Percentiles rank a stretch among this genome's conserved stretches.
phyloP scores from a whole-genome alignment of 37 sponge, comb jelly and placozoan genomes.

The Axinella damicornis region DNA sequence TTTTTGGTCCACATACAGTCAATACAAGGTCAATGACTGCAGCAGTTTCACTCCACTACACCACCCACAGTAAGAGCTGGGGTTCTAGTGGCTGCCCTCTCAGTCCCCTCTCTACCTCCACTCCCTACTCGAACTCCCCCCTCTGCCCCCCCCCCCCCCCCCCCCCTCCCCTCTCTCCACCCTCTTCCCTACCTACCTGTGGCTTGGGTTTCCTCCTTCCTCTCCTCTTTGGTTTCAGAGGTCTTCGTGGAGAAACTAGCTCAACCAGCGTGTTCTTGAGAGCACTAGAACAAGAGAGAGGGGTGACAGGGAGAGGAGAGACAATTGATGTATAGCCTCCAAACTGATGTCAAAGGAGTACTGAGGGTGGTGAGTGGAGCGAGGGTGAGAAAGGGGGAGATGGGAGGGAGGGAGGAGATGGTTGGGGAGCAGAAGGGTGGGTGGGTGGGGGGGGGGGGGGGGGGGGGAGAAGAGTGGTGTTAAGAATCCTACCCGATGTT shows the following conservation, averaged over 20 bases:
- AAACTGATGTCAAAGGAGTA: too few species aligned
- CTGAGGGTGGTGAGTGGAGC: conserved; percentile 10
- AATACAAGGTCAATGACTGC: too few species aligned
- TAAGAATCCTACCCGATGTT: conserved; percentile 50
- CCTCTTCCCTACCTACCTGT: conserved; percentile 17
- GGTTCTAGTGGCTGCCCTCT: too few species aligned
- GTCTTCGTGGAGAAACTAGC: conserved; percentile 80
- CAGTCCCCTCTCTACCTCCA: too few species aligned
- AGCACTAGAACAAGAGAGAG: conserved; percentile 43
- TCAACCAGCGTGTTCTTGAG: conserved; percentile 67
- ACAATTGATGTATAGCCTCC: neutral
- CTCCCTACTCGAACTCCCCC: too few species aligned
- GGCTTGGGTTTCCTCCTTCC: conserved; percentile 61
- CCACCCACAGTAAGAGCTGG: too few species aligned
- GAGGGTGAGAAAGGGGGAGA: conserved; percentile 36
- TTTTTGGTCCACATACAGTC: too few species aligned
- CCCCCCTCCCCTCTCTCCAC: too few species aligned
- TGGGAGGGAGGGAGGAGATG: neutral
- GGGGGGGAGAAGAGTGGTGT: conserved; percentile 42
- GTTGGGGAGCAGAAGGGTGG: too few species aligned
- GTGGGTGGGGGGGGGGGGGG: too few species aligned
- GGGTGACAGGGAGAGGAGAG: neutral
- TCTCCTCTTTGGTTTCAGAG: conserved; percentile 82
- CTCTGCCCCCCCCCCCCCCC: too few species aligned
- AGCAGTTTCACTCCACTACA: too few species aligned